Conservation (phyloP, 64 coral and sea anemone genomes). For the Catalaphyllia jardinei region DNA sequence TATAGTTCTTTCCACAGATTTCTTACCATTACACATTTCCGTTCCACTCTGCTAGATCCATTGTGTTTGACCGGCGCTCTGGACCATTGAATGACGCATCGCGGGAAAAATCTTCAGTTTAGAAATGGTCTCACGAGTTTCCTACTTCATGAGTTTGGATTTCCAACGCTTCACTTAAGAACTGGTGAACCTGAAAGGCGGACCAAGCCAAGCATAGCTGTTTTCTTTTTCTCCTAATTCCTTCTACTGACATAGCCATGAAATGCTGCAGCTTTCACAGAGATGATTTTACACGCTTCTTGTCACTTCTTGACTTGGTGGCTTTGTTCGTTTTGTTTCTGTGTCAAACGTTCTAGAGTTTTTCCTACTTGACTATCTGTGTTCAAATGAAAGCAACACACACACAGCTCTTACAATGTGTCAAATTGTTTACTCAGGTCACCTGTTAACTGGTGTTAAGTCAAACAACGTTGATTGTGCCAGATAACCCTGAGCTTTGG, state of each 20-base stretch:
- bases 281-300: background rate
- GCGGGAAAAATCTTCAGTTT: background rate
- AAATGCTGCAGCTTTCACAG: background rate
- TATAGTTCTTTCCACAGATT: background rate
- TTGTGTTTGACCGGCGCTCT: background rate
- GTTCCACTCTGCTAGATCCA: background rate
- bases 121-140: background rate
- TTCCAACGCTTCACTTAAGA: constrained; percentile 19
- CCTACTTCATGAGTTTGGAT: constrained; percentile 16
- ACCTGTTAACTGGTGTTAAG: constrained; percentile 21
- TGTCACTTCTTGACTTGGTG: too few relatives aligned
- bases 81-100: background rate
- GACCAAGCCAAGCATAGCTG: background rate
- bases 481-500: background rate
- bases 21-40: background rate
- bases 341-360: background rate
- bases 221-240: background rate
- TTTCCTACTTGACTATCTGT: background rate
- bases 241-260: background rate
- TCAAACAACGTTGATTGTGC: background rate
- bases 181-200: constrained; percentile 6
- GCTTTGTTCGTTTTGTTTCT: too few relatives aligned
- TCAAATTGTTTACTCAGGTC: background rate
- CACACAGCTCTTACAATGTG: background rate
- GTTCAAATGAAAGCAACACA: background rate